A percentile compares a stretch with the other conserved stretches of the same genome.
Evolutionary conservation across 2,113 vertebrate genomes (phyloP).

Genomic region (Phycodurus eques): DNA sequence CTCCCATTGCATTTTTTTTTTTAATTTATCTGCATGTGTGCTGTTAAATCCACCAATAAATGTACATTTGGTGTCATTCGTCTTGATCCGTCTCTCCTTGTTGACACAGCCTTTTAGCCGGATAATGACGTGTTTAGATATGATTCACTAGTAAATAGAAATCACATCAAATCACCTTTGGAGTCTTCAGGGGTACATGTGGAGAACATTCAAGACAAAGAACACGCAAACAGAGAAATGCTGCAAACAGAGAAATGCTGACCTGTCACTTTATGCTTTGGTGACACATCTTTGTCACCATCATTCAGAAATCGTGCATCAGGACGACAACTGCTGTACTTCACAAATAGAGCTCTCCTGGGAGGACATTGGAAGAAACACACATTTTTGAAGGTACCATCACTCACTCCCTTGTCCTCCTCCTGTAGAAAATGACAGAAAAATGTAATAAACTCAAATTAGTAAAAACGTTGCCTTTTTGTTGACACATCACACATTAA

Average conservation of each 20-base stretch:
- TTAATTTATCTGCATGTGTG: too few relatives aligned
- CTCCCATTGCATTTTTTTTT: too few relatives aligned
- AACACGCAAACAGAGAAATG: too few relatives aligned
- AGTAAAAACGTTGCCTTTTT: neutral
- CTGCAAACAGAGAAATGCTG: neutral
- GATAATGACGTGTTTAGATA: too few relatives aligned
- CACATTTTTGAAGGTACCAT: slow-evolving; percentile 66
- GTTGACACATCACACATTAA: too few relatives aligned
- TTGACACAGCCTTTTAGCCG: too few relatives aligned
- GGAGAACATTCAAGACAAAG: neutral
- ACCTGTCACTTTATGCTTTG: slow-evolving; percentile 35
- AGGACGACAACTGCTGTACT: slow-evolving; percentile 72
- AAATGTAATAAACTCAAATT: neutral
- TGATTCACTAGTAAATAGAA: too few relatives aligned
- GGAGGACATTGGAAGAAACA: slow-evolving; percentile 72
- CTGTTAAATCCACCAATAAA: too few relatives aligned
- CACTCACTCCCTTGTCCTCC: slow-evolving; percentile 69
- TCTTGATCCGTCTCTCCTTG: neutral
- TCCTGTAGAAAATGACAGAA: slow-evolving; percentile 64
- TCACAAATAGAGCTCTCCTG: slow-evolving; percentile 77
- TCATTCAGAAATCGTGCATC: slow-evolving; percentile 72
- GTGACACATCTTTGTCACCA: neutral
- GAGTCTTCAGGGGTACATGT: neutral
- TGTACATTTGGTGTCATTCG: too few relatives aligned
- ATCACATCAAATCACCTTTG: neutral